phyloP scores from a whole-genome alignment of 2,888 invertebrate species.

The Platycheirus albimanus region DNA sequence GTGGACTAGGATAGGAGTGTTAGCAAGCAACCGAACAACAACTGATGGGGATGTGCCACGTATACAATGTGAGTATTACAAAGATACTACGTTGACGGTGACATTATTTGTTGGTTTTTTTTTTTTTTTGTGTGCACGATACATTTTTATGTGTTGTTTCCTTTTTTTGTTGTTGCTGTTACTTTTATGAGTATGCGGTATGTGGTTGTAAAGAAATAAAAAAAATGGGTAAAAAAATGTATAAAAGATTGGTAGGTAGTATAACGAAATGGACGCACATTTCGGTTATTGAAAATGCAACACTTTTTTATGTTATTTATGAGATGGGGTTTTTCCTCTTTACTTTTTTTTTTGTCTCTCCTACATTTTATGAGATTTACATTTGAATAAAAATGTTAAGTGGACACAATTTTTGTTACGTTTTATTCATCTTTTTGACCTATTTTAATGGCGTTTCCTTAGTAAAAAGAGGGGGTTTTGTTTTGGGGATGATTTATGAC shows the following conservation, averaged over 20 bases:
- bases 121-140: conserved; percentile 3
- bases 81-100: conserved; percentile 41
- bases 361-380: conserved; percentile 51
- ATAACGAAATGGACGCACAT: conserved; percentile 63
- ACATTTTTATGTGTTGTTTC: conserved; percentile 47
- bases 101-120: conserved; percentile 55
- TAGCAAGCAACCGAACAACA: conserved; percentile 35
- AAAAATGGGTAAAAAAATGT: neutral
- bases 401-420: conserved; percentile 15
- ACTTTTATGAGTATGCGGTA: conserved; percentile 69
- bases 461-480: neutral
- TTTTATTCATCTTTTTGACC: neutral
- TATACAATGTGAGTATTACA: conserved; percentile 65
- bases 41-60: conserved; percentile 63
- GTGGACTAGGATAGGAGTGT: conserved; percentile 51
- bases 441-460: conserved; percentile 1
- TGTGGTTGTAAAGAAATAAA: conserved; percentile 49
- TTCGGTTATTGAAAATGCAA: conserved; percentile 72
- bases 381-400: conserved; percentile 62
- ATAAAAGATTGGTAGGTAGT: conserved; percentile 41
- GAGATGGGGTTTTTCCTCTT: conserved; percentile 36
- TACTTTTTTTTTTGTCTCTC: conserved; percentile 2
- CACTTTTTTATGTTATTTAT: conserved; percentile 67
- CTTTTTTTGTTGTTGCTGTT: conserved; percentile 12
- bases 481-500: too few species aligned